These are phyloP conservation scores for Eolophus roseicapilla DNA, from an alignment of 2,113 vertebrate genomes.

Conservation along the genomic window DNA sequence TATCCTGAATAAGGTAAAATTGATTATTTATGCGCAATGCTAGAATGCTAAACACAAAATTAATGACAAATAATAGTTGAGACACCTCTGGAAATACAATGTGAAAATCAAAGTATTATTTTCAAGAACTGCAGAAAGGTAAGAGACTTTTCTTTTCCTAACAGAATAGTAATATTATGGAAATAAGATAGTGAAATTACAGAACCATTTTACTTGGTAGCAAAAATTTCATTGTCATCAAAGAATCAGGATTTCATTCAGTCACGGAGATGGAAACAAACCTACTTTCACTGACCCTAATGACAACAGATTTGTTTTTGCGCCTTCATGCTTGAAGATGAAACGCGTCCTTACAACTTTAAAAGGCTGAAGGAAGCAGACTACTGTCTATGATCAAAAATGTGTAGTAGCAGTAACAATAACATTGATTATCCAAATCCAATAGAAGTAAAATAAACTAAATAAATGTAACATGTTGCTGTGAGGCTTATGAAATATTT, in stretches of 20 bases:
- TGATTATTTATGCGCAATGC: background rate
- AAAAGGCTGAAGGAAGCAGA: background rate
- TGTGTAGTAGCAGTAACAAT: background rate
- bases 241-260: background rate
- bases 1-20: background rate
- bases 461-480: background rate
- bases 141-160: constrained; percentile 50
- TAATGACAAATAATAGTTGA: background rate
- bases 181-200: constrained; percentile 18
- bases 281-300: background rate
- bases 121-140: constrained; percentile 39
- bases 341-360: background rate
- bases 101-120: background rate
- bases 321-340: constrained; percentile 22
- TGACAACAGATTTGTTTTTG: background rate
- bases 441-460: background rate
- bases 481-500: background rate
- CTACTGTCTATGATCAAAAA: background rate
- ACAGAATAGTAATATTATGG: background rate
- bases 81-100: background rate
- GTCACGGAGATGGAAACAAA: background rate
- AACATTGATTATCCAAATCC: background rate
- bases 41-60: constrained; percentile 4
- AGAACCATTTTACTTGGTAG: background rate
- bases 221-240: background rate